Percentiles rank a stretch among this genome's conserved stretches.
These are phyloP conservation scores for Tortricodes alternella DNA, from an alignment of 2,888 invertebrate genomes.

Conservation along the genomic window DNA sequence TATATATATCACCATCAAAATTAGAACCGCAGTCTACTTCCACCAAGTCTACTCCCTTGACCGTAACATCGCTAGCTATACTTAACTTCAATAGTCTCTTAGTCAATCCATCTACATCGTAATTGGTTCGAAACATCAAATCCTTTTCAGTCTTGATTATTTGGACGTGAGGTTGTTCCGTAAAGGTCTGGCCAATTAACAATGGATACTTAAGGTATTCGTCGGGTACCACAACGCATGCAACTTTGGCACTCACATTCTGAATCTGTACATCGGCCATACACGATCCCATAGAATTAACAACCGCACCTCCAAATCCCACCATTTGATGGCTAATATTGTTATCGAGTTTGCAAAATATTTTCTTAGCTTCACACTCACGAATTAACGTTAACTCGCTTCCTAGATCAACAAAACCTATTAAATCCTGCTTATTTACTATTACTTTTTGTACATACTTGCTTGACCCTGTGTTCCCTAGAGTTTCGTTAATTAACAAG, in stretches of 20 bases:
- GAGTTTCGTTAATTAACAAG: neutral
- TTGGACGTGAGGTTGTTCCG: too few species aligned
- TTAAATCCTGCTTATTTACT: neutral
- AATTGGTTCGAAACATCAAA: too few species aligned
- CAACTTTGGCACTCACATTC: neutral
- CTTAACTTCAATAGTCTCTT: too few species aligned
- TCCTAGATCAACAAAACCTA: slow-evolving; percentile 13
- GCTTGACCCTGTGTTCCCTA: neutral
- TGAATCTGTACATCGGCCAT: neutral
- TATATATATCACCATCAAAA: too few species aligned
- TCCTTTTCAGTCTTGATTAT: too few species aligned
- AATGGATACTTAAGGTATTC: neutral
- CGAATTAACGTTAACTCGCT: slow-evolving; percentile 17
- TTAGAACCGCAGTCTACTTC: too few species aligned
- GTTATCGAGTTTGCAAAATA: neutral
- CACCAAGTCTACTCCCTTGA: too few species aligned
- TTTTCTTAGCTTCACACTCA: neutral
- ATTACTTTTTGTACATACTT: slow-evolving; percentile 9
- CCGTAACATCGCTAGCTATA: too few species aligned
- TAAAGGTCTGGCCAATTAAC: too few species aligned
- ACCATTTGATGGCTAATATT: neutral
- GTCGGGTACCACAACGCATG: neutral
- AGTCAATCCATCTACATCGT: too few species aligned
- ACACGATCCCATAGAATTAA: slow-evolving; percentile 4
- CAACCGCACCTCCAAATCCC: slow-evolving; percentile 6